Evolutionary conservation across 2,113 vertebrate species (phyloP).

Genomic region (Dolichotis patagonum): DNA sequence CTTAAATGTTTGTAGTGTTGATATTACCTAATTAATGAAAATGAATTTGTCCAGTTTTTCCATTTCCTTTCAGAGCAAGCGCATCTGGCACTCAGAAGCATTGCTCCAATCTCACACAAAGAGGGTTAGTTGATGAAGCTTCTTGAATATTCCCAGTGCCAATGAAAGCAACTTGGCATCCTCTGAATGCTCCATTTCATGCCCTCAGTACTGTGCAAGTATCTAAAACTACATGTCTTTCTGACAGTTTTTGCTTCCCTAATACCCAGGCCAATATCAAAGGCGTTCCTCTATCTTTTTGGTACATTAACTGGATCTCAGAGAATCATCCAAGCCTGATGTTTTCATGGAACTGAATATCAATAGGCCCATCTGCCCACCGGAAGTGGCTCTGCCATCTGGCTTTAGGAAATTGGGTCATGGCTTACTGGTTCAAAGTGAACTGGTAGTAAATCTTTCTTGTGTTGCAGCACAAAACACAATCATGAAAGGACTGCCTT

Average conservation of each 20-base stretch:
- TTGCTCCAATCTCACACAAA: slow-evolving; percentile 67
- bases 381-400: slow-evolving; percentile 75
- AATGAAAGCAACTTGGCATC: slow-evolving; percentile 72
- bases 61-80: slow-evolving; percentile 70
- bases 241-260: slow-evolving; percentile 58
- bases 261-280: slow-evolving; percentile 57
- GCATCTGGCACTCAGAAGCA: slow-evolving; percentile 75
- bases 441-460: slow-evolving; percentile 69
- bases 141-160: slow-evolving; percentile 63
- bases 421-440: slow-evolving; percentile 57
- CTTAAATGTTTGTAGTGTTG: slow-evolving; percentile 38
- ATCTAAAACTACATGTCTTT: slow-evolving; percentile 65
- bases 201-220: slow-evolving; percentile 58
- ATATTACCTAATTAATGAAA: slow-evolving; percentile 65
- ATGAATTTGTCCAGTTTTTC: slow-evolving; percentile 60
- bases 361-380: slow-evolving; percentile 73
- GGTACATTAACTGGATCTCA: slow-evolving; percentile 37
- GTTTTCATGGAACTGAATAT: slow-evolving; percentile 62
- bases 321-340: slow-evolving; percentile 63
- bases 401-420: slow-evolving; percentile 72
- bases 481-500: slow-evolving; percentile 62
- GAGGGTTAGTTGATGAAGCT: slow-evolving; percentile 64
- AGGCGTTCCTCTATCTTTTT: slow-evolving; percentile 65
- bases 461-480: background rate
- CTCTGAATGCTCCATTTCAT: slow-evolving; percentile 76